These are phyloP conservation scores for Tachysurus fulvidraco DNA, from an alignment of 2,113 vertebrate species.

Conservation along the genomic window DNA sequence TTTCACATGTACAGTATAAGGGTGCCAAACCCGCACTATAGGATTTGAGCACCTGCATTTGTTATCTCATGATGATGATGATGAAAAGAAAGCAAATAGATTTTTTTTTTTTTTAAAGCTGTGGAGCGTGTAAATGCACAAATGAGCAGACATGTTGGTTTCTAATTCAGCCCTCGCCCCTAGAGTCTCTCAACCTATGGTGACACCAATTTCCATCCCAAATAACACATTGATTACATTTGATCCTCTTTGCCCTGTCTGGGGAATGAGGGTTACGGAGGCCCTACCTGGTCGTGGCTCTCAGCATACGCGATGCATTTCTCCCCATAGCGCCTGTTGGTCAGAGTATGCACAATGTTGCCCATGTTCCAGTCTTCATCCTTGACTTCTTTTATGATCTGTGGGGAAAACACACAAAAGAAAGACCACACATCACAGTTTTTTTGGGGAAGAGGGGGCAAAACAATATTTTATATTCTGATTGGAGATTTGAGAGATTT, in stretches of 20 bases:
- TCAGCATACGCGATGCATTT: constrained; percentile 94
- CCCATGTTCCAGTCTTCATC: constrained; percentile 98
- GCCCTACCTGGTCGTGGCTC: constrained; percentile 92
- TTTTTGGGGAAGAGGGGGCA: background rate
- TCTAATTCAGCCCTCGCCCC: constrained; percentile 43
- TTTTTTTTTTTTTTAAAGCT: background rate
- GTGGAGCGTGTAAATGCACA: constrained; percentile 38
- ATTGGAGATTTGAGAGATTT: background rate
- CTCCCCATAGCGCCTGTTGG: constrained; percentile 87
- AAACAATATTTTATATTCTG: constrained; percentile 17
- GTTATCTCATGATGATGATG: background rate
- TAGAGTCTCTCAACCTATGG: constrained; percentile 43
- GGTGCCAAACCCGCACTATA: background rate
- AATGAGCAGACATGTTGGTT: constrained; percentile 50
- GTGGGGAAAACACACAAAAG: background rate
- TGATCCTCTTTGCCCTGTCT: constrained; percentile 19
- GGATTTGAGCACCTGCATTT: background rate
- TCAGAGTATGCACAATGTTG: constrained; percentile 88
- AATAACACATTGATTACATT: constrained; percentile 56
- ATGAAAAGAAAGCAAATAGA: background rate
- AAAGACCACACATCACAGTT: background rate
- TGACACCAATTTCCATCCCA: constrained; percentile 54
- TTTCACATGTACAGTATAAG: background rate
- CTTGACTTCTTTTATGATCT: constrained; percentile 94
- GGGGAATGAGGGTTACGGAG: background rate